Evolutionary conservation across 1,140 invertebrate genomes (phyloP).

Genomic region (Gyrodactylus bullatarudis): DNA sequence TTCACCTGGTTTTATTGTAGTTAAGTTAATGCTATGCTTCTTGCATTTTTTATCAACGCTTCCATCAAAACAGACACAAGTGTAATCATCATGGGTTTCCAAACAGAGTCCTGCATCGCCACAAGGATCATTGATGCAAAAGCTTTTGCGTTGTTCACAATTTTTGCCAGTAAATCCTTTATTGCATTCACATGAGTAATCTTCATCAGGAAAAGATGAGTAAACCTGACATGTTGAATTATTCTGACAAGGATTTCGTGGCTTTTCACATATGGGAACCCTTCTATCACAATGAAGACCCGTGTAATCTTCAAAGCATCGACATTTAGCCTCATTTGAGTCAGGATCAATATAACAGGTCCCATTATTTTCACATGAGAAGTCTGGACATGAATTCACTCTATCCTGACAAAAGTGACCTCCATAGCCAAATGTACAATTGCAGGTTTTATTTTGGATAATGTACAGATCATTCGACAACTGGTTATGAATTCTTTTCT

Average conservation of each 20-base stretch:
- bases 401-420: neutral
- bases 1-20: no score
- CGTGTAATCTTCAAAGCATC: neutral
- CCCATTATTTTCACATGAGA: neutral
- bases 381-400: neutral
- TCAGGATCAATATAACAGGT: neutral
- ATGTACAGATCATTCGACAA: neutral
- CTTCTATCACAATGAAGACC: neutral
- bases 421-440: neutral
- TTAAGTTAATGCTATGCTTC: neutral
- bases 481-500: neutral
- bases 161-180: neutral
- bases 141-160: neutral
- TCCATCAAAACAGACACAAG: neutral
- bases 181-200: neutral
- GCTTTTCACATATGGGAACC: neutral
- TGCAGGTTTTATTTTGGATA: neutral
- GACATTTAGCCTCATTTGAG: neutral
- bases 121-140: neutral
- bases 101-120: neutral
- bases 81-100: neutral
- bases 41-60: neutral
- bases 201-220: neutral
- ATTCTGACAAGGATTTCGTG: neutral
- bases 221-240: neutral